Conservation (phyloP, 1,140 invertebrate genomes). For the Heliothis virescens region DNA sequence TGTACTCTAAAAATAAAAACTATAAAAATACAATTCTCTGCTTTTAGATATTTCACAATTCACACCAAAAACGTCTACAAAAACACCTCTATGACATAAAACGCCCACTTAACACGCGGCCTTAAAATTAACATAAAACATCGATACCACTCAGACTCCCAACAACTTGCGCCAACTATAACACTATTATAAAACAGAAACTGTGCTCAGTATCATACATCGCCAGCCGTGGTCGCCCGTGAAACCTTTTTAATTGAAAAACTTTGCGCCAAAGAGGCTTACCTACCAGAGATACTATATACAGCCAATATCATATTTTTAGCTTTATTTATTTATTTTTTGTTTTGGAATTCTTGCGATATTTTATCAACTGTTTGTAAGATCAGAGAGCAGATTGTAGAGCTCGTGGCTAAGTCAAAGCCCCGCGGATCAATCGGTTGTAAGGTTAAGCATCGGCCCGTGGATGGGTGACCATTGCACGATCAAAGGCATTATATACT, state of each 20-base stretch:
- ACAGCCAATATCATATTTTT: slow-evolving; percentile 34
- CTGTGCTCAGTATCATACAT: slow-evolving; percentile 19
- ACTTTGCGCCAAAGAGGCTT: slow-evolving; percentile 48
- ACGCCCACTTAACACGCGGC: too few relatives aligned
- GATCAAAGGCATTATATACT: too few relatives aligned
- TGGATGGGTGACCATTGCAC: too few relatives aligned
- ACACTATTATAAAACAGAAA: slow-evolving; percentile 26
- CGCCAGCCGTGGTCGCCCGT: slow-evolving; percentile 8
- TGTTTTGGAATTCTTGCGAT: background rate
- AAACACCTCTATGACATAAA: too few relatives aligned
- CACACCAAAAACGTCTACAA: too few relatives aligned
- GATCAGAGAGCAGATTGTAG: too few relatives aligned
- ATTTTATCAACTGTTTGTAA: slow-evolving; percentile 8
- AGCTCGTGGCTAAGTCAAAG: too few relatives aligned
- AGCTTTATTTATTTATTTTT: slow-evolving; percentile 47
- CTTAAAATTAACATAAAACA: background rate
- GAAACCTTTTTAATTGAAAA: slow-evolving; percentile 51
- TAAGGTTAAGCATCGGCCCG: too few relatives aligned
- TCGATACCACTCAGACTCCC: background rate
- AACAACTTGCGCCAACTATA: background rate
- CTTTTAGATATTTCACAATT: too few relatives aligned
- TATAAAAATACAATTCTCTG: too few relatives aligned
- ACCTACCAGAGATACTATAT: slow-evolving; percentile 9
- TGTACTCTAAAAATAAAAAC: too few relatives aligned
- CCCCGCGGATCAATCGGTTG: too few relatives aligned